Base-by-base conservation (phyloP, 2,797 vertebrate genomes). In the Hemitrygon akajei region DNA sequence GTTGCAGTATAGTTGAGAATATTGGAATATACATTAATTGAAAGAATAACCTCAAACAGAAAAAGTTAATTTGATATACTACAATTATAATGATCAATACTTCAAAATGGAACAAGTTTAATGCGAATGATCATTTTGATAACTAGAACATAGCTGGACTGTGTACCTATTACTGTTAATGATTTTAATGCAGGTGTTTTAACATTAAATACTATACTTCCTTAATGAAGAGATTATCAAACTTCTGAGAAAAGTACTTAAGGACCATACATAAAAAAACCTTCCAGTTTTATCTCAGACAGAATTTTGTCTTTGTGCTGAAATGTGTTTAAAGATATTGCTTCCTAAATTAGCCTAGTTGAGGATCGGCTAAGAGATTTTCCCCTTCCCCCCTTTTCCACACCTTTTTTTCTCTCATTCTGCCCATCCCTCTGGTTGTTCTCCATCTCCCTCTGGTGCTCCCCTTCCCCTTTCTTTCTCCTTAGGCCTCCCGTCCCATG, bases 21-120 rank as follows among this genome's bases (percentile, higher is more conserved):
- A 91, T 22, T 89, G 89, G 37, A 91, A 91, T 91, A 11, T 20
- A 25, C 37, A 40, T 37, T 71, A 91, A 66, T 89, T 66, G 86
- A 69, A 89, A 91, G 25, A 73, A 27, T 2, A 69, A 1, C 34
- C 69, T 91, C n/a, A 7, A 91, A 91, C 89, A 71, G 66, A 11
- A 37, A 91, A 18, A 1, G 37, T 69, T n/a, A 91, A 37, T 71
- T 91, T 71, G 40, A 71, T 91, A 71, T 91, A 18, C 40, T 11
- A 40, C n/a, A 27, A 27, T 73, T 71, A 73, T 40, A 40, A 40
- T 71, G 63, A 73, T 91, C 34, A 91, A 9, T 71, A 34, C 7
- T 91, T 47, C 60, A 73, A 91, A 47, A 37, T 71, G 2, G 34
- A 34, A 25, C n/a, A 18, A 66, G 20, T 58, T 63, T 18, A 34